These are phyloP conservation scores for Meleagris gallopavo DNA, from an alignment of 2,113 vertebrate genomes.

Conservation along the genomic window DNA sequence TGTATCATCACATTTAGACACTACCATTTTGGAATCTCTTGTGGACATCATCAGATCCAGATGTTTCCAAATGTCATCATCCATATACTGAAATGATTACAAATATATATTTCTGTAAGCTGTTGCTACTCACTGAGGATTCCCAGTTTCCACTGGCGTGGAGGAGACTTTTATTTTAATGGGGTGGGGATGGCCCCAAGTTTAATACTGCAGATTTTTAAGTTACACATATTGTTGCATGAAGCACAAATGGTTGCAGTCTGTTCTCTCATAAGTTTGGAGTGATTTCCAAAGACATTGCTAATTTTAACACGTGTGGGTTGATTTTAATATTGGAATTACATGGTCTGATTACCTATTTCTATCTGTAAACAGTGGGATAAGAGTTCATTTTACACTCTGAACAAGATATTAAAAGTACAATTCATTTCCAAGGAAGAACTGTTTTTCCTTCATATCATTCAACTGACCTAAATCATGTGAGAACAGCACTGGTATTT, in stretches of 20 bases:
- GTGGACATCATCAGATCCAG: constrained; percentile 78
- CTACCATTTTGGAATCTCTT: constrained; percentile 78
- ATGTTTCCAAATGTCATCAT: constrained; percentile 80
- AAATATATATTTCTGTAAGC: constrained; percentile 69
- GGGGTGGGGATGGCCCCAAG: constrained; percentile 41
- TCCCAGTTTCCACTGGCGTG: constrained; percentile 70
- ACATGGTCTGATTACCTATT: constrained; percentile 5
- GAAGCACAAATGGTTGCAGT: constrained; percentile 16
- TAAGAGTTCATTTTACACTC: background rate
- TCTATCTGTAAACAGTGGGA: background rate
- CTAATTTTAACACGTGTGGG: background rate
- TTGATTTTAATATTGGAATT: constrained; percentile 25
- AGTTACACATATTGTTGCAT: constrained; percentile 2
- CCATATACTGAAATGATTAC: constrained; percentile 73
- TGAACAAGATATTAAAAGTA: constrained; percentile 13
- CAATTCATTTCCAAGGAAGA: background rate
- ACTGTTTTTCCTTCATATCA: background rate
- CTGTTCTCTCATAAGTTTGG: constrained; percentile 19
- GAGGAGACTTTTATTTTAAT: constrained; percentile 57
- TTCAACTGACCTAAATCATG: background rate
- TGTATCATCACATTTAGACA: constrained; percentile 75
- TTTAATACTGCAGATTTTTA: constrained; percentile 54
- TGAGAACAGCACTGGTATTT: background rate
- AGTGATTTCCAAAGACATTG: constrained; percentile 21
- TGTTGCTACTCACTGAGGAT: constrained; percentile 59